Percentiles rank a stretch among this genome's conserved stretches.
Conservation (phyloP, 2,113 vertebrate species). For the Cyprinodon tularosa region DNA sequence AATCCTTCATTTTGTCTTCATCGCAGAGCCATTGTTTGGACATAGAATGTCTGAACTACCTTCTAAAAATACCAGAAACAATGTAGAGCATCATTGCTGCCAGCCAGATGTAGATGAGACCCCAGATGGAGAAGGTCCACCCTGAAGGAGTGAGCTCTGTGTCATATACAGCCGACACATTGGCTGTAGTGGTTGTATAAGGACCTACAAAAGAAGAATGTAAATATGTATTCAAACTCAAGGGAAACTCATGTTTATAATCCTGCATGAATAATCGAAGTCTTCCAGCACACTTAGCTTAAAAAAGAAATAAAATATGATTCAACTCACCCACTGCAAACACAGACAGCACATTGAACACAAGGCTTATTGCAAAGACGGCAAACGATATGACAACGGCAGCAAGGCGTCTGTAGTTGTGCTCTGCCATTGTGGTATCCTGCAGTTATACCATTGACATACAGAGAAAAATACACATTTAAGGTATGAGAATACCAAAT, state of each 20-base stretch:
- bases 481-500: background rate
- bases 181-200: constrained; percentile 60
- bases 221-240: background rate
- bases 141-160: constrained; percentile 79
- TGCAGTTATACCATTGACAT: constrained; percentile 10
- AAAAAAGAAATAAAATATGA: background rate
- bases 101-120: constrained; percentile 78
- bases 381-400: constrained; percentile 59
- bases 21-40: background rate
- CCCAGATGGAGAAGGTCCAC: constrained; percentile 82
- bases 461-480: background rate
- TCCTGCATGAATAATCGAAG: background rate
- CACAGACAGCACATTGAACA: constrained; percentile 73
- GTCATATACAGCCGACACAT: constrained; percentile 70
- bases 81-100: constrained; percentile 69
- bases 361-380: constrained; percentile 53
- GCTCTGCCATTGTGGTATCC: constrained; percentile 56
- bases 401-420: constrained; percentile 55
- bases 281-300: background rate
- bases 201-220: constrained; percentile 50
- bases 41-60: constrained; percentile 39
- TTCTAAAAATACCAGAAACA: constrained; percentile 71
- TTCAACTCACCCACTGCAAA: constrained; percentile 63
- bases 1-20: background rate
- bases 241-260: constrained; percentile 7